Evolutionary conservation across 2,888 invertebrate genomes (phyloP), one percentile per base, ranked within the genome.

Genomic region (Punctoribates punctum): DNA sequence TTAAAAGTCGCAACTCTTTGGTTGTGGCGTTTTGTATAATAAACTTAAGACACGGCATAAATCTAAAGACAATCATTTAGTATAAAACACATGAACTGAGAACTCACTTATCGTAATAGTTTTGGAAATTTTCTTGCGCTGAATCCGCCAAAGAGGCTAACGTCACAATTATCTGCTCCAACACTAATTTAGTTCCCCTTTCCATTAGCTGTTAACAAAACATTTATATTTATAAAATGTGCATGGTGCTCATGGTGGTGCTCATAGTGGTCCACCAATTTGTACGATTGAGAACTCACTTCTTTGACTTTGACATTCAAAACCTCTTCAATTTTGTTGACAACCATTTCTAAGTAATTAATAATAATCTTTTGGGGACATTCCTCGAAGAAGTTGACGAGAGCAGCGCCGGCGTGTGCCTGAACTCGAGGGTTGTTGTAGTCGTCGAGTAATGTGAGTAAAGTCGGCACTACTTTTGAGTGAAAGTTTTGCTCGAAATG

Each of bases 301-400:
- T 96, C 96, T 83, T 94, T 93, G 83, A 98, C 94, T 85, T 97
- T 98, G 29, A 91, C 89, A 75, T 90, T 93, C 60, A 99, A 87
- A 80, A 97, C 93, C 0, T 88, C 87, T 85, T 96, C 94, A 78
- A 99, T 87, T 85, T 96, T 96, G 75, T 87, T 87, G 90, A 98
- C 95, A 80, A 99, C 90, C 27, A 89, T 90, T 81, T 96, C 92
- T 79, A 99, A 88, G 84, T 99, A 98, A 79, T 90, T 90, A 13
- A 91, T 91, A 79, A 99, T 87, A 81, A 98, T 94, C 81, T 90
- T 88, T 84, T 98, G 97, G 0, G 98, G 96, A 84, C 98, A 98
- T 85, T 98, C 98, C 86, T 99, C 99, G 82, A 96, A 95, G 86
- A 99, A 99, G 86, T 99, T 99, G 0, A 99, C 98, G 79, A 99